phyloP scores from a whole-genome alignment of 2,113 vertebrate species.

The mouse (Mus musculus) region DNA sequence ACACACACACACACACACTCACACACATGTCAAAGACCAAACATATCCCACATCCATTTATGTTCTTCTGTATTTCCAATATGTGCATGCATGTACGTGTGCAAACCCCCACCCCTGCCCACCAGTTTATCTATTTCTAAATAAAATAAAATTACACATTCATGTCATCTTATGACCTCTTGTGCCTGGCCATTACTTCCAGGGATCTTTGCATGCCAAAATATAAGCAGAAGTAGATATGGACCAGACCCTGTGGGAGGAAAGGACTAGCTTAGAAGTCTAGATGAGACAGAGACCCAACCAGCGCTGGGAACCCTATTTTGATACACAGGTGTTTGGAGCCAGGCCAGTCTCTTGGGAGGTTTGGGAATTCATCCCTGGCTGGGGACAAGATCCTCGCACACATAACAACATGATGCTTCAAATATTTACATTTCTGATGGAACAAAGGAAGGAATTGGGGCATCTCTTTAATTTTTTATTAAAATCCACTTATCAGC shows the following conservation, averaged over 20 bases:
- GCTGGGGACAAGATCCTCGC: neutral
- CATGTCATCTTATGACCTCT: neutral
- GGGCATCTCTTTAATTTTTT: neutral
- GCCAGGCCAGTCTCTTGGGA: neutral
- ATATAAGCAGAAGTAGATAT: neutral
- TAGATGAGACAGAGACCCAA: neutral
- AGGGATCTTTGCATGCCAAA: neutral
- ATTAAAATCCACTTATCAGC: neutral
- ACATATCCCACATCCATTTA: neutral
- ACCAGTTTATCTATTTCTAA: neutral
- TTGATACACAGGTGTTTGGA: neutral
- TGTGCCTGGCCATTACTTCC: neutral
- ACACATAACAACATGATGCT: too few species aligned
- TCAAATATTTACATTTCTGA: neutral
- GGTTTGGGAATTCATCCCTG: neutral
- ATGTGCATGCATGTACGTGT: neutral
- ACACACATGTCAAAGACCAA: neutral
- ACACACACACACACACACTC: neutral
- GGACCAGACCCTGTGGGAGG: neutral
- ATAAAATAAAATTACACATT: neutral
- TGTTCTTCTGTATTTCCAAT: conserved; percentile 6
- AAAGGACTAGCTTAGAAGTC: neutral
- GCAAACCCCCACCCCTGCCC: too few species aligned
- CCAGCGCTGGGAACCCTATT: neutral
- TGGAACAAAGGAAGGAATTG: neutral